phyloP scores from a whole-genome alignment of 30 jellyfish, hydroid and myxozoan genomes.

The Sanderia malayensis region DNA sequence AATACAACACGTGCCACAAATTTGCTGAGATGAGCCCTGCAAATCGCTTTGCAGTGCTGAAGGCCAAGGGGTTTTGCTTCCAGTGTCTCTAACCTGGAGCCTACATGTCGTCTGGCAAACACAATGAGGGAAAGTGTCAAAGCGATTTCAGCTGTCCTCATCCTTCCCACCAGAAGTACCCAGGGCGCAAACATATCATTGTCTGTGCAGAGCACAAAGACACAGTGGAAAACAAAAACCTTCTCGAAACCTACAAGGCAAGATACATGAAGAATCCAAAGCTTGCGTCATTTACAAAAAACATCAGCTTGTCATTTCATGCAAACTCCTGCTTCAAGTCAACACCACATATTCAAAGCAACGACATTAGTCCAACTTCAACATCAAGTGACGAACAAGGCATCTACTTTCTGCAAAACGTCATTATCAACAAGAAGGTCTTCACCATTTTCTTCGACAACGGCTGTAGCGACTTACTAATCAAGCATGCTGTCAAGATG shows the following conservation, averaged over 20 bases:
- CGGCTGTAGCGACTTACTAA: not conserved
- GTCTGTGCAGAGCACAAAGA: slow-evolving; percentile 35
- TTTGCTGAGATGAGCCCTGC: slow-evolving; percentile 18
- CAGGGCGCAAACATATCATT: slow-evolving; percentile 11
- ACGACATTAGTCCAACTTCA: too few species aligned
- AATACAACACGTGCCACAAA: slow-evolving; percentile 5
- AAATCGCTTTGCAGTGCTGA: slow-evolving; percentile 11
- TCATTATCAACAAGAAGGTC: slow-evolving; percentile 3
- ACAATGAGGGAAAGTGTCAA: slow-evolving; percentile 16
- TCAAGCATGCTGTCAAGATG: slow-evolving; percentile 17
- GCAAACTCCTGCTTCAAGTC: not conserved
- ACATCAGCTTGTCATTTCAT: not conserved
- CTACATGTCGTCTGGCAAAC: not conserved
- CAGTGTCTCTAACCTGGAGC: slow-evolving; percentile 37
- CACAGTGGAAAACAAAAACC: not conserved
- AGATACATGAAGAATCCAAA: slow-evolving; percentile 7
- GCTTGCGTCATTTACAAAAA: slow-evolving; percentile 14
- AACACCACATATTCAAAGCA: too few species aligned
- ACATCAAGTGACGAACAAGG: not conserved
- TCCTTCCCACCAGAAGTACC: slow-evolving; percentile 1
- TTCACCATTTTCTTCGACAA: not conserved
- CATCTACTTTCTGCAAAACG: slow-evolving; percentile 12
- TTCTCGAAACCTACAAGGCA: slow-evolving; percentile 5
- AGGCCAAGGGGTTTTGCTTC: slow-evolving; percentile 23
- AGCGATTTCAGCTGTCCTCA: not conserved